Percentiles rank a stretch among this genome's conserved stretches.
Evolutionary conservation across 1,140 invertebrate genomes (phyloP).

Genomic region (Hirudo medicinalis): DNA sequence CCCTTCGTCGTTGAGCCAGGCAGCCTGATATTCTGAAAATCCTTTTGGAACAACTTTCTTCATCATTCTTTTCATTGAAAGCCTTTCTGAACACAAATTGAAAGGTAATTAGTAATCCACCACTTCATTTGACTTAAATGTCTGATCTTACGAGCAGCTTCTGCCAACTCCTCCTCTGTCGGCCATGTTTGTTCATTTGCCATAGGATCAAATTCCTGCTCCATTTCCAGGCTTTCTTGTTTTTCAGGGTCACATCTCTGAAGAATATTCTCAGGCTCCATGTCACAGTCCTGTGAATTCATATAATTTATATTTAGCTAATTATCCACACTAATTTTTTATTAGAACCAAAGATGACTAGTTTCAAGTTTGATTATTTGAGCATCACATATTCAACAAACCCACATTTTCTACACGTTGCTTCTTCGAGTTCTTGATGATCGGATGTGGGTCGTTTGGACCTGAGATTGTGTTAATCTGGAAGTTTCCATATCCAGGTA

Average conservation of each 20-base stretch:
- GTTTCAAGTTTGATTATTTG: background rate
- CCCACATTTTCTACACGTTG: slow-evolving; percentile 52
- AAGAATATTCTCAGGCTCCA: background rate
- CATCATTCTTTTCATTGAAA: slow-evolving; percentile 51
- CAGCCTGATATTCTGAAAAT: slow-evolving; percentile 87
- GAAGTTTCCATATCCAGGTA: slow-evolving; percentile 79
- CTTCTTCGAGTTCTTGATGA: slow-evolving; percentile 53
- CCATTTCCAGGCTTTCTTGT: slow-evolving; percentile 58
- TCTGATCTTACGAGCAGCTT: slow-evolving; percentile 45
- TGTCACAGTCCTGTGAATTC: background rate
- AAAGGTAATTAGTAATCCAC: background rate
- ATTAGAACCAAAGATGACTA: background rate
- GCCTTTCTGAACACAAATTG: background rate
- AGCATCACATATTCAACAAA: background rate
- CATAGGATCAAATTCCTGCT: slow-evolving; percentile 75
- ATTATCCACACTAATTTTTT: background rate
- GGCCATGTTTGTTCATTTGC: slow-evolving; percentile 92
- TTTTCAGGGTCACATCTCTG: slow-evolving; percentile 50
- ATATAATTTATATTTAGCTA: background rate
- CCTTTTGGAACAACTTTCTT: slow-evolving; percentile 66
- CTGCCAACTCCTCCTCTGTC: slow-evolving; percentile 70
- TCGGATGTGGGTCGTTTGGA: slow-evolving; percentile 57
- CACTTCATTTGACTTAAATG: background rate
- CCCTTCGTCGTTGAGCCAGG: slow-evolving; percentile 71
- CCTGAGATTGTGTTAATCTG: slow-evolving; percentile 71